Percentiles rank a stretch among this genome's conserved stretches.
Conservation (phyloP, 2,797 vertebrate species). For the Onychomys arenicola region DNA sequence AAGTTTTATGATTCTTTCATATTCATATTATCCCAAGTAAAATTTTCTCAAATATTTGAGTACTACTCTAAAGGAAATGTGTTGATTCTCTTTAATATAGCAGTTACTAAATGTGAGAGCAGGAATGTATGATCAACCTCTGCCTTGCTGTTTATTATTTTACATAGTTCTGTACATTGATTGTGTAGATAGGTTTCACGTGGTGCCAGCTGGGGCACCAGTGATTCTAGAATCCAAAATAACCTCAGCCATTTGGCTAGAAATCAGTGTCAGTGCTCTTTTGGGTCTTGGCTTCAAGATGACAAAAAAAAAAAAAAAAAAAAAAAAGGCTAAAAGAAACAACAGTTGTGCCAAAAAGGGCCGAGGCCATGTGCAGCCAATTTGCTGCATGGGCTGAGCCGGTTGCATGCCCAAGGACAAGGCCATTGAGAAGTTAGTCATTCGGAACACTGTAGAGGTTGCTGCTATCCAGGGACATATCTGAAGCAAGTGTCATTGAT, state of each 20-base stretch:
- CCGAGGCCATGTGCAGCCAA: not conserved
- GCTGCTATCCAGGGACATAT: not conserved
- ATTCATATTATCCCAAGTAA: not conserved
- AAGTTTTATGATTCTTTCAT: slow-evolving; percentile 9
- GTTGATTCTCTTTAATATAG: not conserved
- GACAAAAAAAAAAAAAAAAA: not conserved
- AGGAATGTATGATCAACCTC: not conserved
- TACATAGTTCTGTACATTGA: not conserved
- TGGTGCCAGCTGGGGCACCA: not conserved
- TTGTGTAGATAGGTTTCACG: not conserved
- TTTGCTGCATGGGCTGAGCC: fast-evolving
- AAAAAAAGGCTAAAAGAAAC: not conserved
- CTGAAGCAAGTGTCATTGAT: not conserved
- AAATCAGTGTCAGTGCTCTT: not conserved
- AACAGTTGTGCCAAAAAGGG: not conserved
- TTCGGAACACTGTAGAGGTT: not conserved
- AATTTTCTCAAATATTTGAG: not conserved
- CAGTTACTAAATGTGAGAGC: not conserved
- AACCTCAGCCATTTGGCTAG: not conserved
- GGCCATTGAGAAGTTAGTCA: not conserved
- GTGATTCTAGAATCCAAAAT: not conserved
- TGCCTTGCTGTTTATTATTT: not conserved
- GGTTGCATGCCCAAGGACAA: not conserved
- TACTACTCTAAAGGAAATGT: not conserved
- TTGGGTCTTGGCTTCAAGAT: too few species aligned